Conservation (phyloP, 2,888 invertebrate species). For the Caenorhabditis becei region DNA sequence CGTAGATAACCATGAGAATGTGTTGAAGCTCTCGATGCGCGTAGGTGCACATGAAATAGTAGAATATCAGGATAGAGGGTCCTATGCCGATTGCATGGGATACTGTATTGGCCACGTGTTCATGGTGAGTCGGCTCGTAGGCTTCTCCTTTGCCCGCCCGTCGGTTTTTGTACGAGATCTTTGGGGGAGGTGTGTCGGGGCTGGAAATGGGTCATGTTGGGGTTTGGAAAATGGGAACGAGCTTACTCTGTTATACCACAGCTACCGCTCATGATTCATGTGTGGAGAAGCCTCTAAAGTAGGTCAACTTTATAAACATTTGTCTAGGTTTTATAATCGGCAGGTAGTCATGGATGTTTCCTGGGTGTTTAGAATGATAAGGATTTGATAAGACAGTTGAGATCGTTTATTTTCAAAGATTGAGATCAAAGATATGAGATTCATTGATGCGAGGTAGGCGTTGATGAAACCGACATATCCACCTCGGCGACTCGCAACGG, state of each 20-base stretch:
- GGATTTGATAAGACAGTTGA: no score
- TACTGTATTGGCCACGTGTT: slow-evolving; percentile 78
- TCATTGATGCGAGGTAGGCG: slow-evolving; percentile 27
- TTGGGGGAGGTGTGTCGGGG: slow-evolving; percentile 55
- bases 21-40: slow-evolving; percentile 76
- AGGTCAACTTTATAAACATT: neutral
- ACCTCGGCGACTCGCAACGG: slow-evolving; percentile 30
- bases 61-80: slow-evolving; percentile 71
- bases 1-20: slow-evolving; percentile 75
- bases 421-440: slow-evolving; percentile 7
- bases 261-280: slow-evolving; percentile 67
- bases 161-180: slow-evolving; percentile 73
- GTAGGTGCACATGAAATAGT: slow-evolving; percentile 65
- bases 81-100: slow-evolving; percentile 78
- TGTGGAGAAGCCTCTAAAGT: neutral
- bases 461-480: slow-evolving; percentile 31
- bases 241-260: slow-evolving; percentile 71
- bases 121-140: slow-evolving; percentile 78
- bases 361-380: neutral
- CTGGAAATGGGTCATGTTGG: slow-evolving; percentile 37
- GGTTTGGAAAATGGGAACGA: neutral
- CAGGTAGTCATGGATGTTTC: neutral
- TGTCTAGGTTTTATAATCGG: neutral
- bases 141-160: slow-evolving; percentile 73
- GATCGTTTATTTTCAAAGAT: no score